Evolutionary conservation across 2,888 invertebrate genomes (phyloP).

Genomic region (Tetragonisca angustula): DNA sequence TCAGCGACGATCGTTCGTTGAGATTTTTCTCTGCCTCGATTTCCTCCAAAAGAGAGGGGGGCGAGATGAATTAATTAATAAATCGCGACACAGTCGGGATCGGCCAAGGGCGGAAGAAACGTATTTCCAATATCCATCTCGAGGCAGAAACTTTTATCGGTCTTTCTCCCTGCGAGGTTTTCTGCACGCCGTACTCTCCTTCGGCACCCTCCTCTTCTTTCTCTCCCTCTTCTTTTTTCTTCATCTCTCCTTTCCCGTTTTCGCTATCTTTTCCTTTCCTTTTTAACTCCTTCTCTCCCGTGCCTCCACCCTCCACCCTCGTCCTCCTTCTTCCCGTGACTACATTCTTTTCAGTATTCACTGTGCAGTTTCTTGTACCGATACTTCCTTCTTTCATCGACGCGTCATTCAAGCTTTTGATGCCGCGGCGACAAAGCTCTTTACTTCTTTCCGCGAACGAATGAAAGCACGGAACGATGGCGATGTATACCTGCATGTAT

Average conservation of each 20-base stretch:
- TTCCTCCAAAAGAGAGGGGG: not conserved
- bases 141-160: conserved; percentile 70
- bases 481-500: conserved; percentile 67
- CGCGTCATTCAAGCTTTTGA: conserved; percentile 80
- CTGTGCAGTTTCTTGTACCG: conserved; percentile 79
- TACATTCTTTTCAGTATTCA: conserved; percentile 79
- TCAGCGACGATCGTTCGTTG: not conserved
- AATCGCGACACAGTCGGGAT: conserved; percentile 41
- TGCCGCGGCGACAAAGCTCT: conserved; percentile 78
- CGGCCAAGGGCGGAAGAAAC: conserved; percentile 22
- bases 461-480: conserved; percentile 76
- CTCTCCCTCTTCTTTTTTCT: too few species aligned
- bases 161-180: conserved; percentile 62
- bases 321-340: conserved; percentile 61
- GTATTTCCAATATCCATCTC: conserved; percentile 68
- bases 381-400: conserved; percentile 80
- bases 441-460: conserved; percentile 75
- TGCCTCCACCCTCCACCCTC: conserved; percentile 10
- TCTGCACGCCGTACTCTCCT: conserved; percentile 47
- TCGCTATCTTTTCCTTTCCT: conserved; percentile 62
- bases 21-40: conserved; percentile 5
- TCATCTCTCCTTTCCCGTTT: conserved; percentile 42
- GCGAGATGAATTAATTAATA: conserved; percentile 57
- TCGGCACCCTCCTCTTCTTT: conserved; percentile 23
- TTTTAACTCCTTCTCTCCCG: conserved; percentile 57